Evolutionary conservation across 2,888 invertebrate species (phyloP).

Genomic region (Tetheella fluctuosa): DNA sequence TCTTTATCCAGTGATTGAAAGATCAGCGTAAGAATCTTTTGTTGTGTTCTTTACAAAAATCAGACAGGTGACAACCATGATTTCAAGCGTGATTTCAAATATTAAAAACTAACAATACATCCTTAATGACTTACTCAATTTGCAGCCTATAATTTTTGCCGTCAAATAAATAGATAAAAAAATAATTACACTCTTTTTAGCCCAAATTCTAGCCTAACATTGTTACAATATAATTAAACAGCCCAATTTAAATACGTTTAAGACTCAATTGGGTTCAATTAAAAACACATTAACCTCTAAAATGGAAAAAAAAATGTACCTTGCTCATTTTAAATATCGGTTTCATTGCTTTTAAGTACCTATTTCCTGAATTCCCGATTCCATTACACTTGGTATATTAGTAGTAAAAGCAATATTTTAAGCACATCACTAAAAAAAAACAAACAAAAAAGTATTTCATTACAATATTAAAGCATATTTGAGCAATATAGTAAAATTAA

Average conservation of each 20-base stretch:
- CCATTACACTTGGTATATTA: no score
- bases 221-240: slow-evolving; percentile 21
- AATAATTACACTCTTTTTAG: slow-evolving; percentile 2
- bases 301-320: slow-evolving; percentile 4
- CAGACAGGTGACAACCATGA: background rate
- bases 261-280: slow-evolving; percentile 23
- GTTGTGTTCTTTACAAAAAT: no score
- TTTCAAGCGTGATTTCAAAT: no score
- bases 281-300: slow-evolving; percentile 23
- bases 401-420: no score
- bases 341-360: background rate
- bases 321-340: background rate
- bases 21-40: no score
- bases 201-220: background rate
- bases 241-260: slow-evolving; percentile 21
- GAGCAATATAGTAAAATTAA: background rate
- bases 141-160: background rate
- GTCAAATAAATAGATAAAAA: background rate
- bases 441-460: background rate
- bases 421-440: background rate
- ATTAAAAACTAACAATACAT: slow-evolving; percentile 1
- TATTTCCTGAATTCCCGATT: no score
- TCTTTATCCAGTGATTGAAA: no score
- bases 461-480: background rate
- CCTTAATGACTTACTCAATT: slow-evolving; percentile 4